Evolutionary conservation across 2,888 invertebrate species (phyloP).

Genomic region (Ptilodon capucinus): DNA sequence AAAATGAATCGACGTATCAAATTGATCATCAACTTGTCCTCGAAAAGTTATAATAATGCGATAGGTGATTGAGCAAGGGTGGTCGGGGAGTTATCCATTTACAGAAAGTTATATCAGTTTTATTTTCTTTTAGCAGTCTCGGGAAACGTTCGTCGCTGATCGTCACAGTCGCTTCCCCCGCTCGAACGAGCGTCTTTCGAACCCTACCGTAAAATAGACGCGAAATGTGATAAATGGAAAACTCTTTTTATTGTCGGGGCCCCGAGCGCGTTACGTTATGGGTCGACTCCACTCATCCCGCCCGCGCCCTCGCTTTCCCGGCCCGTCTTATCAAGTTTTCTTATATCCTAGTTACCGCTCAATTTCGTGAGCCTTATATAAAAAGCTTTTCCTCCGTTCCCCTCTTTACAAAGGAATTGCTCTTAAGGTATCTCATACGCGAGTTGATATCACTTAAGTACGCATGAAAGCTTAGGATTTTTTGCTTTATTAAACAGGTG

Average conservation of each 20-base stretch:
- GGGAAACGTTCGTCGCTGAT: conserved; percentile 65
- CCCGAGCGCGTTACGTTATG: conserved; percentile 72
- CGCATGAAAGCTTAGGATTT: conserved; percentile 40
- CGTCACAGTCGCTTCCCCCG: conserved; percentile 64
- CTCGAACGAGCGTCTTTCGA: conserved; percentile 65
- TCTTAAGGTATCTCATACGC: conserved; percentile 56
- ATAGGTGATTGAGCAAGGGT: conserved; percentile 68
- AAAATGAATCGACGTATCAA: background rate
- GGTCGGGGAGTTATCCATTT: conserved; percentile 74
- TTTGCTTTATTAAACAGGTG: conserved; percentile 24
- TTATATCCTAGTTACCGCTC: conserved; percentile 76
- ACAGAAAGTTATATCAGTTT: conserved; percentile 72
- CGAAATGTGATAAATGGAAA: conserved; percentile 82
- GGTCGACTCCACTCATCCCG: conserved; percentile 62
- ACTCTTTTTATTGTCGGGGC: conserved; percentile 77
- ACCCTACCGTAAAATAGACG: conserved; percentile 80
- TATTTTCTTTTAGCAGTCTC: conserved; percentile 74
- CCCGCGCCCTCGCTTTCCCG: conserved; percentile 56
- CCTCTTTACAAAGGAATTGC: conserved; percentile 59
- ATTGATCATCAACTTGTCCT: conserved; percentile 26
- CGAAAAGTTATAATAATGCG: conserved; percentile 53
- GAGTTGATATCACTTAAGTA: conserved; percentile 44
- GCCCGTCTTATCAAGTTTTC: conserved; percentile 76
- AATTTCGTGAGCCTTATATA: conserved; percentile 69
- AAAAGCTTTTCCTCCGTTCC: conserved; percentile 60